These are phyloP conservation scores for Cheilinus undulatus DNA, from an alignment of 2,113 vertebrate genomes.

Conservation along the genomic window DNA sequence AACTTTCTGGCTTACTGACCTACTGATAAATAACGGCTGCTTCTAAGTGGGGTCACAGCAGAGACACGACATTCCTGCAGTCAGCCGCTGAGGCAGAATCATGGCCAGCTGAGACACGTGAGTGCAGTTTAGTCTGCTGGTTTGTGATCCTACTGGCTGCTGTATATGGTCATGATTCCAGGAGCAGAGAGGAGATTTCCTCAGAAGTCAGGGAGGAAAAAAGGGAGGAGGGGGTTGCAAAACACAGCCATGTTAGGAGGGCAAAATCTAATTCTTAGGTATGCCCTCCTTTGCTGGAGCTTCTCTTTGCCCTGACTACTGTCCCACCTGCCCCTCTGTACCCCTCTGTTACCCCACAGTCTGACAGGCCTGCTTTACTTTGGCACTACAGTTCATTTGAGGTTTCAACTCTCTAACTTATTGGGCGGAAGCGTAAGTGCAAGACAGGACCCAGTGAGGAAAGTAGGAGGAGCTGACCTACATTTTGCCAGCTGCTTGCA, in stretches of 20 bases:
- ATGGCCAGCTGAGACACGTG: slow-evolving; percentile 64
- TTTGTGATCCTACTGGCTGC: slow-evolving; percentile 51
- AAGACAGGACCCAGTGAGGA: slow-evolving; percentile 41
- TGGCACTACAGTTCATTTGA: slow-evolving; percentile 68
- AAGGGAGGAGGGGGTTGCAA: slow-evolving; percentile 1
- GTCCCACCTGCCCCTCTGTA: background rate
- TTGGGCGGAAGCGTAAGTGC: slow-evolving; percentile 42
- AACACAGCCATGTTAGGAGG: slow-evolving; percentile 44
- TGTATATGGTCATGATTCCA: slow-evolving; percentile 77
- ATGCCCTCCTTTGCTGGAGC: slow-evolving; percentile 9
- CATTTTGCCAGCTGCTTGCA: slow-evolving; percentile 62
- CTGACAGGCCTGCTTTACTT: slow-evolving; percentile 45
- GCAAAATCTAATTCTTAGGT: slow-evolving; percentile 24
- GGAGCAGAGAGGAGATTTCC: slow-evolving; percentile 64
- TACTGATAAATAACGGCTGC: slow-evolving; percentile 38
- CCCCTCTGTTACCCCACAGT: slow-evolving; percentile 16
- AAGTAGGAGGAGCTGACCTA: slow-evolving; percentile 79
- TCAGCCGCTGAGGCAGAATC: slow-evolving; percentile 21
- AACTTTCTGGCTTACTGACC: background rate
- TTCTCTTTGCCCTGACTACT: background rate
- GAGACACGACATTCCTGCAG: slow-evolving; percentile 55
- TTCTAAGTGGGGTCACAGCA: slow-evolving; percentile 21
- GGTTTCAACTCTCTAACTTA: slow-evolving; percentile 59
- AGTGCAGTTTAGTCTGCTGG: slow-evolving; percentile 33
- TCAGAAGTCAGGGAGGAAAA: slow-evolving; percentile 46